Conservation (phyloP, 2,113 vertebrate genomes). For the Motacilla tschutschensis region DNA sequence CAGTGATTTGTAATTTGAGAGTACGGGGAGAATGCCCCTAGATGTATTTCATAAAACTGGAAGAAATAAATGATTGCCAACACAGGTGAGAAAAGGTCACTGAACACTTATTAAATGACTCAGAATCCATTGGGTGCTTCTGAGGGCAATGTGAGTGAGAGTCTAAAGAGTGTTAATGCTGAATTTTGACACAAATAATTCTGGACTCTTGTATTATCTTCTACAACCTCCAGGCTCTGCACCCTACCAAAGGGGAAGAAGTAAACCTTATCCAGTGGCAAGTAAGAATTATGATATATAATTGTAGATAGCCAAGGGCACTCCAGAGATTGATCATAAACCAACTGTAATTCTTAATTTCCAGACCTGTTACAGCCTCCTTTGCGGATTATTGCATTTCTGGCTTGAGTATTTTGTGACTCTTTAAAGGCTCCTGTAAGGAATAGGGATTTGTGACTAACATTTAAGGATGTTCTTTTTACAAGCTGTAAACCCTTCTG, state of each 20-base stretch:
- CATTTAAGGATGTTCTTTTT: background rate
- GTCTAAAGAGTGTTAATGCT: background rate
- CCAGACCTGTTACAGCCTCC: background rate
- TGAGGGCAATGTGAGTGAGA: background rate
- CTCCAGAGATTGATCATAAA: slow-evolving; percentile 15
- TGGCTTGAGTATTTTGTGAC: background rate
- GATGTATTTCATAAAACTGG: slow-evolving; percentile 18
- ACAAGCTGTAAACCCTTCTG: background rate
- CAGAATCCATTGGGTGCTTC: background rate
- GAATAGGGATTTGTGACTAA: background rate
- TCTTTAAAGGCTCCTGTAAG: background rate
- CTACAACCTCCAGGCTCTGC: background rate
- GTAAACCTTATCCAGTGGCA: background rate
- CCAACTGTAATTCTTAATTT: slow-evolving; percentile 15
- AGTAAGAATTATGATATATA: slow-evolving; percentile 7
- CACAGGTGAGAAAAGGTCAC: slow-evolving; percentile 20
- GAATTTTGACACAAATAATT: background rate
- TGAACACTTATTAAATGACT: slow-evolving; percentile 11
- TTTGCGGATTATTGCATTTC: background rate
- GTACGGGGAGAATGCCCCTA: background rate
- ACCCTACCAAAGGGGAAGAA: background rate
- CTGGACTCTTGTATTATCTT: background rate
- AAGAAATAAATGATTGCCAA: slow-evolving; percentile 13
- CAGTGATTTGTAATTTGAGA: slow-evolving; percentile 18
- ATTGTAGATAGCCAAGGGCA: background rate